Evolutionary conservation across 2,113 vertebrate genomes (phyloP).

Genomic region (Pipa parva): DNA sequence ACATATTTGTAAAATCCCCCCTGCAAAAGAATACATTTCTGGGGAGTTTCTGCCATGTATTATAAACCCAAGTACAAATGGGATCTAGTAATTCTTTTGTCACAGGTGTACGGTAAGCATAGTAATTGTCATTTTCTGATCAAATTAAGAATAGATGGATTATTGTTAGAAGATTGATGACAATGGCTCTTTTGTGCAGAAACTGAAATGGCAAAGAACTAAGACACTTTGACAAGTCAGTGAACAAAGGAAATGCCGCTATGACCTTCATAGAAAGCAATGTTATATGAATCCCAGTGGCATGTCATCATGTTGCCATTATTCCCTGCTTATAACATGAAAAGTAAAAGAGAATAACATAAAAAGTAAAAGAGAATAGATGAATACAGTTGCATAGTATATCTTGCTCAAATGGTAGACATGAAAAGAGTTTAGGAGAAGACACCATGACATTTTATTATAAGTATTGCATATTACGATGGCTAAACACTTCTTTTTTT

Average conservation of each 20-base stretch:
- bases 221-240: slow-evolving; percentile 1
- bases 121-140: neutral
- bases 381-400: neutral
- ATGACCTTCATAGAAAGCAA: neutral
- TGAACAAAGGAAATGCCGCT: neutral
- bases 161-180: neutral
- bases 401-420: neutral
- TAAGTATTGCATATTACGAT: too few relatives aligned
- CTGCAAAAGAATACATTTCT: neutral
- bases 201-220: neutral
- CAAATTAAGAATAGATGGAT: neutral
- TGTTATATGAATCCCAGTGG: neutral
- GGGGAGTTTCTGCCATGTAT: too few relatives aligned
- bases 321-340: neutral
- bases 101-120: neutral
- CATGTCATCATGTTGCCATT: neutral
- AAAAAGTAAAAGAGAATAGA: neutral
- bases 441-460: too few relatives aligned
- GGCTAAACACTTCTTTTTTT: too few relatives aligned
- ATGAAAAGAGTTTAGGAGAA: neutral
- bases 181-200: neutral
- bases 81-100: neutral
- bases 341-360: neutral
- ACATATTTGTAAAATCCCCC: neutral
- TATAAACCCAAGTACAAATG: neutral